These are phyloP conservation scores for Aphelenchoides bicaudatus DNA, from an alignment of 2,888 invertebrate species.

Conservation along the genomic window DNA sequence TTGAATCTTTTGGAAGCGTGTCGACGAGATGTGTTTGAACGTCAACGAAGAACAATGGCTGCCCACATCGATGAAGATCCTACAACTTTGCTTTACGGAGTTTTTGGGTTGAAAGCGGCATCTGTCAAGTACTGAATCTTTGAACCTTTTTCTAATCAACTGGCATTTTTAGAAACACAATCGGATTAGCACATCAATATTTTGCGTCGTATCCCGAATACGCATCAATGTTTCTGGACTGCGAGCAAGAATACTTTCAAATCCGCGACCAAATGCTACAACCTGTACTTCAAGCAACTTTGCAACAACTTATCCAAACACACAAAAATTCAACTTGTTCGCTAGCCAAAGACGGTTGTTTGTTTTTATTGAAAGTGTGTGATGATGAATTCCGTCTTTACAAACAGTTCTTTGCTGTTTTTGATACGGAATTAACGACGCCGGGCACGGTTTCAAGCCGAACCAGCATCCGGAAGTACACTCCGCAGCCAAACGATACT, in stretches of 20 bases:
- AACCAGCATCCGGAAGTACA: neutral
- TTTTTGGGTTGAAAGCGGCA: constrained; percentile 55
- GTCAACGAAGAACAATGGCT: constrained; percentile 21
- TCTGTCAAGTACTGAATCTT: constrained; percentile 41
- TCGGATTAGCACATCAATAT: constrained; percentile 50
- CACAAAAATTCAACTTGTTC: constrained; percentile 51
- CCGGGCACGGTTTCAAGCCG: constrained; percentile 3
- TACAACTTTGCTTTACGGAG: constrained; percentile 54
- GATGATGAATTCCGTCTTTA: constrained; percentile 89
- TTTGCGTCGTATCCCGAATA: constrained; percentile 51
- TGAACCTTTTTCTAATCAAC: neutral
- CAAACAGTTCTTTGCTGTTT: constrained; percentile 78
- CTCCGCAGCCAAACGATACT: constrained; percentile 2
- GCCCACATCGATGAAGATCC: constrained; percentile 54
- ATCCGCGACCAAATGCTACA: constrained; percentile 48
- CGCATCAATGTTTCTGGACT: constrained; percentile 54
- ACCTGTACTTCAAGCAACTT: constrained; percentile 52
- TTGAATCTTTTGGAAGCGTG: constrained; percentile 49
- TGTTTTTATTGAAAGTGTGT: constrained; percentile 84
- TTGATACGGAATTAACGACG: constrained; percentile 14
- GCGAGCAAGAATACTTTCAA: constrained; percentile 54
- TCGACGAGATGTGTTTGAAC: constrained; percentile 43
- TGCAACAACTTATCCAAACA: constrained; percentile 33
- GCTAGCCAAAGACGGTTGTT: constrained; percentile 74
- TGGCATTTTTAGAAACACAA: constrained; percentile 42